Evolutionary conservation across 2,113 vertebrate species (phyloP), one percentile per base, ranked within the genome.

Genomic region (Holacanthus passer): DNA sequence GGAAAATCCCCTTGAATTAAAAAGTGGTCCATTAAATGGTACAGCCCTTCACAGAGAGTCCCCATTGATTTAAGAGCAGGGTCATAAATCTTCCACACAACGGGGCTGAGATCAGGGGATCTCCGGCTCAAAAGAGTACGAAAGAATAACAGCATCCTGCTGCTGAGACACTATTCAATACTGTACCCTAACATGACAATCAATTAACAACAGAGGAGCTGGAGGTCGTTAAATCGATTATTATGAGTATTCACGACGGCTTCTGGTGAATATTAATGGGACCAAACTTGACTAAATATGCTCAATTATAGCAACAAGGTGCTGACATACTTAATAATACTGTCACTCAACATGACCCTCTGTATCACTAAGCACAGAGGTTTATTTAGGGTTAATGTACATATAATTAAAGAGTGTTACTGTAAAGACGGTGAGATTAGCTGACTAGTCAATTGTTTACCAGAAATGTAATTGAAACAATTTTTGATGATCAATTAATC

Each of bases 41-140:
- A 37, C 58, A 64, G 82, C 85, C 86, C 81, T 84, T 91, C 83
- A 45, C 84, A 71, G 85, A 88, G 83, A 86, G 82, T 84, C 79
- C 73, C 70, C 85, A 91, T 92, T 90, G 91, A 91, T 93, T 92
- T 84, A 86, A 86, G 88, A 90, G 76, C 85, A 73, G 86, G 87
- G 87, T 92, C 89, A 88, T 93, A 92, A 94, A 93, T 94, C 90
- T 89, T 89, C 82, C 66, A 76, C 89, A 87, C 84, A 82, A 83
- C 74, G 45, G 82, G 77, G 86, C 83, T 73, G 77, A 87, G 84
- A 87, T 87, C 85, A 77, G 79, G 84, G 81, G 74, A 83, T 88
- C 89, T 87, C 78, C 47, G 35, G 73, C 81, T 85, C 78, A 64
- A 83, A 88, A 79, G 84, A 88, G 86, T 60, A 48, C 73, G 66